phyloP scores from a whole-genome alignment of 2,797 vertebrate genomes.

The Tragopan temminckii region DNA sequence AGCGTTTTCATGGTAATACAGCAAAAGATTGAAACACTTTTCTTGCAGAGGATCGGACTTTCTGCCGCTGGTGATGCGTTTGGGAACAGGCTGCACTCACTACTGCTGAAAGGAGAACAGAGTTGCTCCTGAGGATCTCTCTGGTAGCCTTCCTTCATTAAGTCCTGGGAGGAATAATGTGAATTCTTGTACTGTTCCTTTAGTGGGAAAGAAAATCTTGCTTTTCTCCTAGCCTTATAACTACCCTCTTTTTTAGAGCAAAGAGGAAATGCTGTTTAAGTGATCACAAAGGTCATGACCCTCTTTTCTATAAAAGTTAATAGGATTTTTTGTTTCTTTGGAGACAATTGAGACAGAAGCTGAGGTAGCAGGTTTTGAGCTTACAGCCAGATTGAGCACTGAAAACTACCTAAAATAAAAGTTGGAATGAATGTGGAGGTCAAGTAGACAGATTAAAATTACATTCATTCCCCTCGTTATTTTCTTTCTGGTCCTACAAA shows the following conservation, averaged over 20 bases:
- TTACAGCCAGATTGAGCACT: background rate
- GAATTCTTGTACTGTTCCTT: background rate
- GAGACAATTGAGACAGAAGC: background rate
- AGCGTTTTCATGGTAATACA: background rate
- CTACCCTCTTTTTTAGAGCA: background rate
- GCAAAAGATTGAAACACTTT: background rate
- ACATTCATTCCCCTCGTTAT: background rate
- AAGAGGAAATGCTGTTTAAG: background rate
- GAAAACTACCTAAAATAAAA: background rate
- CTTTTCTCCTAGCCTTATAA: background rate
- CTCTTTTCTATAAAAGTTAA: slow-evolving; percentile 26
- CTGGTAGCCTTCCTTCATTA: background rate
- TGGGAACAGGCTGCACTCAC: background rate
- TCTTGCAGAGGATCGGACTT: background rate
- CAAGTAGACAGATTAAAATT: background rate
- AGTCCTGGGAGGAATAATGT: background rate
- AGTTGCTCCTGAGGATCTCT: background rate
- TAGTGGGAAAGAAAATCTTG: background rate
- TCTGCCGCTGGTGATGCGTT: background rate
- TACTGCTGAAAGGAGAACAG: background rate
- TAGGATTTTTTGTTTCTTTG: slow-evolving; percentile 33
- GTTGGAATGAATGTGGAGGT: background rate
- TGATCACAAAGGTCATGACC: background rate
- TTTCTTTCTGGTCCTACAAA: background rate
- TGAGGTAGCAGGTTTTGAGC: slow-evolving; percentile 28